Evolutionary conservation across 2,113 vertebrate genomes (phyloP), one percentile per base, ranked within the genome.

Genomic region (Albula goreensis): DNA sequence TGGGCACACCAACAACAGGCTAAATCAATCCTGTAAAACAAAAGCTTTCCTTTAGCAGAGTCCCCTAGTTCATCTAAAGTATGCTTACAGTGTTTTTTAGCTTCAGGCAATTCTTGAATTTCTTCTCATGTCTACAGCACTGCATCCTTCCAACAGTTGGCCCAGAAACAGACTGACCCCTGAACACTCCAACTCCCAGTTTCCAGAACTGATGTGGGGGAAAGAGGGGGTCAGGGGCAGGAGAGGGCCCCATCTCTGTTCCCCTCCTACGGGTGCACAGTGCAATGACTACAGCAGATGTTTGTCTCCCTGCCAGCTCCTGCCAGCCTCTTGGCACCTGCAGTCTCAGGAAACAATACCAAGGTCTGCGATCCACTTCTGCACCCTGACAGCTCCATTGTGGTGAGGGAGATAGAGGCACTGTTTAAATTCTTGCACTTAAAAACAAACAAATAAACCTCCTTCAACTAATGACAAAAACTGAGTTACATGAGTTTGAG

Each of bases 281-380:
- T 87, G 82, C 86, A 51, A 74, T 17, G 83, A 66, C 56, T 74
- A 49, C 22, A 87, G 77, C 86, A 87, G 86, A 84, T 87, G 86
- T 84, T 80, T 87, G 86, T 31, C n/a, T 83, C 48, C 83, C 85
- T 88, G 82, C 91, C 90, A 86, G 86, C 77, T 85, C 88, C 88
- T 87, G 81, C 74, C 84, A 84, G 89, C 91, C 91, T 2, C 91
- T 41, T 80, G 90, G 91, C 91, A 81, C 86, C 63, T 89, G 89
- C 90, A 89, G 88, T 89, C 88, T 90, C 81, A 85, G 89, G 89
- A 87, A 90, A 83, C 86, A 63, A 87, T 84, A 86, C 66, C 87
- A 83, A 87, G 88, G 83, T 84, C 70, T 80, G 81, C 74, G 50
- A 25, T 63, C 79, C 48, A 48, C n/a, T 84, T n/a, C 80, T 22